Evolutionary conservation across 2,113 vertebrate genomes (phyloP).

Genomic region (Euleptes europaea): DNA sequence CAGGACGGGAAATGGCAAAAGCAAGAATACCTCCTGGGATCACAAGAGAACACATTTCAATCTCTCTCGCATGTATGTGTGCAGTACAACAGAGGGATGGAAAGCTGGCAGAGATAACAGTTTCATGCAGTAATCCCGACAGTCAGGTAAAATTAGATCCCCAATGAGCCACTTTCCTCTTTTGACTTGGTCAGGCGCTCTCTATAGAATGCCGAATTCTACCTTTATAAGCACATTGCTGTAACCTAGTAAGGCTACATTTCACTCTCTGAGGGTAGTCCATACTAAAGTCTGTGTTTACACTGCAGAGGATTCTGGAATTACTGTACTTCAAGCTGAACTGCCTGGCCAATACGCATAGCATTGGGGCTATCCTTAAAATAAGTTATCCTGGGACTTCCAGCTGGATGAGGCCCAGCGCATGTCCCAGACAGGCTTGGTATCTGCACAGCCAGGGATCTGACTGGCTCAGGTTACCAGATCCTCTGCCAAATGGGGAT

Average conservation of each 20-base stretch:
- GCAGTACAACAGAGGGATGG: neutral
- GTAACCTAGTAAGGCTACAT: neutral
- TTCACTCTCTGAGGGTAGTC: neutral
- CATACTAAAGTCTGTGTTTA: neutral
- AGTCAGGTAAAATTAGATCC: neutral
- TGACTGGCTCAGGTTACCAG: neutral
- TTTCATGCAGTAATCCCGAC: neutral
- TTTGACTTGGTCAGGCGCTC: neutral
- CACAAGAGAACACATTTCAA: neutral
- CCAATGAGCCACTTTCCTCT: neutral
- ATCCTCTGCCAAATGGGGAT: neutral
- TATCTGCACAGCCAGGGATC: neutral
- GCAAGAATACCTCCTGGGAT: neutral
- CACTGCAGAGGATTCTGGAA: neutral
- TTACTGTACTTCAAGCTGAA: neutral
- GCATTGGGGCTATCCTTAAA: neutral
- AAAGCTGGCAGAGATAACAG: neutral
- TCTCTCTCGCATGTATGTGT: neutral
- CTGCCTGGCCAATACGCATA: neutral
- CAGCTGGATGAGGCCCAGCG: neutral
- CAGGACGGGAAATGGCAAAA: neutral
- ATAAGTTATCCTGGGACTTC: neutral
- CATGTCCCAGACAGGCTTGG: neutral
- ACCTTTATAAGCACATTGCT: neutral
- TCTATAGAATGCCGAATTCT: neutral